Evolutionary conservation across 2,113 vertebrate species (phyloP).

Genomic region (Chloropsis hardwickii): DNA sequence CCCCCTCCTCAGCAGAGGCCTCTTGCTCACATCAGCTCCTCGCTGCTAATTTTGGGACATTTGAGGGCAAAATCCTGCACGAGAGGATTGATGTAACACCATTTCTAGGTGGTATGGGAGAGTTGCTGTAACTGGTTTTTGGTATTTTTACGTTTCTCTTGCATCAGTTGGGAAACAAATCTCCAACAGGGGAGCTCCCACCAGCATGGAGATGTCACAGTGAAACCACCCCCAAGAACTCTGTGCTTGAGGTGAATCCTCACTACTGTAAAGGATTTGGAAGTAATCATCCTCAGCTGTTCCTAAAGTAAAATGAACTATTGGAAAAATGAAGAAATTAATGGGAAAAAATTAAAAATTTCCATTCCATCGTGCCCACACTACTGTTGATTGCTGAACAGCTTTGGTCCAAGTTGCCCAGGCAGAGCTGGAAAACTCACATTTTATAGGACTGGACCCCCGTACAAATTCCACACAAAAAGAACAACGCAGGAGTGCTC

Average conservation of each 20-base stretch:
- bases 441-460: not conserved
- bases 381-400: not conserved
- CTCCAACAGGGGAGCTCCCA: not conserved
- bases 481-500: not conserved
- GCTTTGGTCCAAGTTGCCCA: not conserved
- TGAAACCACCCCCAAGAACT: not conserved
- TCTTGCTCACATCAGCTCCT: not conserved
- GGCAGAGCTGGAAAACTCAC: not conserved
- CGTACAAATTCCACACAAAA: not conserved
- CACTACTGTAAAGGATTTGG: not conserved
- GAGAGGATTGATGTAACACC: not conserved
- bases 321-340: fast-evolving
- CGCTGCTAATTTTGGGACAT: not conserved
- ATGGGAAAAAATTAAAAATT: not conserved
- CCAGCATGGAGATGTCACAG: not conserved
- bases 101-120: not conserved
- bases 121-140: not conserved
- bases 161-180: not conserved
- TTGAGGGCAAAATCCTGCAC: not conserved
- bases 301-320: not conserved
- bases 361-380: not conserved
- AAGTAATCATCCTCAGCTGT: not conserved
- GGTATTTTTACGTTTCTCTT: not conserved
- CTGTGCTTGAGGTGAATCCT: not conserved
- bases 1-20: not conserved